These are phyloP conservation scores for Danionella cerebrum DNA, from an alignment of 2,113 vertebrate genomes.

Conservation along the genomic window DNA sequence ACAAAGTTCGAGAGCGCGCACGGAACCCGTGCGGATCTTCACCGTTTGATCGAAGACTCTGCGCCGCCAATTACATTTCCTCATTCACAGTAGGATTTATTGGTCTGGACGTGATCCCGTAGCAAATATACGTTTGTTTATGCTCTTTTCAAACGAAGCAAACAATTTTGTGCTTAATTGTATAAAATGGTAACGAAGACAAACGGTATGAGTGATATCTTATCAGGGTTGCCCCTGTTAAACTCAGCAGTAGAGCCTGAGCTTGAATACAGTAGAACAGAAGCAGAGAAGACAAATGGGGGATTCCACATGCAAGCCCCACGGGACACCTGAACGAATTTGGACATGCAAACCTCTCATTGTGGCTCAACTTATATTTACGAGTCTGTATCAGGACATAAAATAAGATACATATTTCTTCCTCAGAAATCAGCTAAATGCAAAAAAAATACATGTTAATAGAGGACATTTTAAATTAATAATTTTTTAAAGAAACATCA, in stretches of 20 bases:
- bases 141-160: background rate
- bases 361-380: no score
- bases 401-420: no score
- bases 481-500: no score
- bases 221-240: constrained; percentile 15
- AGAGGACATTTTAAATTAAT: no score
- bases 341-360: background rate
- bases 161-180: background rate
- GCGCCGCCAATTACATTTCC: background rate
- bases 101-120: background rate
- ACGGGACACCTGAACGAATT: no score
- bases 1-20: background rate
- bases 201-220: constrained; percentile 19
- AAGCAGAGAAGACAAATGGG: background rate
- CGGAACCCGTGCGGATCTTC: background rate
- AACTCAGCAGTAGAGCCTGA: background rate
- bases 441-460: no score
- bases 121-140: background rate
- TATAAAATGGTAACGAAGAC: constrained; percentile 8
- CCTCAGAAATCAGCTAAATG: no score
- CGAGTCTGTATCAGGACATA: no score
- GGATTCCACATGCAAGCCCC: constrained; percentile 28
- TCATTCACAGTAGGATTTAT: no score
- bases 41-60: background rate
- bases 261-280: constrained; percentile 12